Evolutionary conservation across 2,113 vertebrate species (phyloP).

Genomic region (Aphyosemion australe): DNA sequence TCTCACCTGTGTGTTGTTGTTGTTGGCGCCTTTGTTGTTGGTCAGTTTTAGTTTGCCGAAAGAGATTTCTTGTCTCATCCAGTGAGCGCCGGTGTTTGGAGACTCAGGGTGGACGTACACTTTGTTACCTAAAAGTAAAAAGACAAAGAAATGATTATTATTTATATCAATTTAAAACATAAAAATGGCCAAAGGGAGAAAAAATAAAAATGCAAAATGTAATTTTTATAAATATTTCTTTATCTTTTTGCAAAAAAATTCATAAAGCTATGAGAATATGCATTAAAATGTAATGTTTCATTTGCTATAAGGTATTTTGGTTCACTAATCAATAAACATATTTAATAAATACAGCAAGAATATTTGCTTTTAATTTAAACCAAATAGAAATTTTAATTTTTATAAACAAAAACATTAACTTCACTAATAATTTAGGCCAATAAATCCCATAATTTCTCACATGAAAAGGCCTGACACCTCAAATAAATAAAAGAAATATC

Average conservation of each 20-base stretch:
- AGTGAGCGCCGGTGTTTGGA: conserved; percentile 97
- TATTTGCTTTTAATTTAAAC: no score
- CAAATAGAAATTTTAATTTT: no score
- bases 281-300: no score
- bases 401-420: no score
- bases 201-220: background rate
- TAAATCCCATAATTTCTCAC: no score
- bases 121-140: conserved; percentile 87
- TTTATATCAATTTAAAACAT: background rate
- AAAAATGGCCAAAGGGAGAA: background rate
- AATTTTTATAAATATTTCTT: background rate
- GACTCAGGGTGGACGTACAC: conserved; percentile 98
- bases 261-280: no score
- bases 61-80: conserved; percentile 99
- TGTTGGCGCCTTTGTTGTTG: conserved; percentile 98
- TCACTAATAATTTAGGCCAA: background rate
- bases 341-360: no score
- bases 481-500: no score
- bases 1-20: conserved; percentile 95
- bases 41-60: conserved; percentile 98
- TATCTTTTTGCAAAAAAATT: no score
- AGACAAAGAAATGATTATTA: background rate
- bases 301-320: no score
- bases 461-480: background rate
- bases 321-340: no score